Evolutionary conservation across 2,797 vertebrate species (phyloP).

Genomic region (Ambastaia sidthimunki): DNA sequence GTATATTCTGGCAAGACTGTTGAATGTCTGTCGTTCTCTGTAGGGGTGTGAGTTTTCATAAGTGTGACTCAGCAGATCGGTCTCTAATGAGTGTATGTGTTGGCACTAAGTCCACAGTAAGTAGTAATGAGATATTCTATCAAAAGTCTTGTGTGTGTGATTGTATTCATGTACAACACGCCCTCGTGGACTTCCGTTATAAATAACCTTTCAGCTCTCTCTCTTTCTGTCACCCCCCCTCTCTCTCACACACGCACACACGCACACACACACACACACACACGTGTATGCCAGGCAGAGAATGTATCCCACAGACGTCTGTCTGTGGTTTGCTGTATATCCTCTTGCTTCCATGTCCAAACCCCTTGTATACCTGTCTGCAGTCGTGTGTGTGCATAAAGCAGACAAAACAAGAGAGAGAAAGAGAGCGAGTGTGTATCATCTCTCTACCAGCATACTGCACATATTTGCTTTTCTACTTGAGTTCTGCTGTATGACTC

Average conservation of each 20-base stretch:
- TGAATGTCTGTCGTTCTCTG: neutral
- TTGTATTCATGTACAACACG: neutral
- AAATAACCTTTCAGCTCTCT: neutral
- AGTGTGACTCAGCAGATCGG: neutral
- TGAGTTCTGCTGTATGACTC: slow-evolving; percentile 68
- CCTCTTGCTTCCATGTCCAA: slow-evolving; percentile 12
- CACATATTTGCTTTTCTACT: slow-evolving; percentile 76
- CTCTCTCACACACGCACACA: slow-evolving; percentile 12
- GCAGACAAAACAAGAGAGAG: slow-evolving; percentile 52
- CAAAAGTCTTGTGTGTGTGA: slow-evolving; percentile 19
- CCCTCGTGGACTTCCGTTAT: neutral
- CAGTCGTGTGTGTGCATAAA: slow-evolving; percentile 1
- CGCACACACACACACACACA: neutral
- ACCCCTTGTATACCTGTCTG: slow-evolving; percentile 1
- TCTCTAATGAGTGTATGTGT: slow-evolving; percentile 12
- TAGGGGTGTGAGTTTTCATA: slow-evolving; percentile 15
- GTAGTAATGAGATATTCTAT: slow-evolving; percentile 4
- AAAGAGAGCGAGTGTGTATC: slow-evolving; percentile 30
- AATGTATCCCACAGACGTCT: slow-evolving; percentile 26
- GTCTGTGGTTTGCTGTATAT: slow-evolving; percentile 15
- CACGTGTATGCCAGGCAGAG: slow-evolving; percentile 22
- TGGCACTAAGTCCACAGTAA: neutral
- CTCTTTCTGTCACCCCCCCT: slow-evolving; percentile 18
- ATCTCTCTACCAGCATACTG: slow-evolving; percentile 42
- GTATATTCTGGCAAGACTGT: neutral